phyloP scores from a whole-genome alignment of 1,140 invertebrate species.

The Drosophila auraria region DNA sequence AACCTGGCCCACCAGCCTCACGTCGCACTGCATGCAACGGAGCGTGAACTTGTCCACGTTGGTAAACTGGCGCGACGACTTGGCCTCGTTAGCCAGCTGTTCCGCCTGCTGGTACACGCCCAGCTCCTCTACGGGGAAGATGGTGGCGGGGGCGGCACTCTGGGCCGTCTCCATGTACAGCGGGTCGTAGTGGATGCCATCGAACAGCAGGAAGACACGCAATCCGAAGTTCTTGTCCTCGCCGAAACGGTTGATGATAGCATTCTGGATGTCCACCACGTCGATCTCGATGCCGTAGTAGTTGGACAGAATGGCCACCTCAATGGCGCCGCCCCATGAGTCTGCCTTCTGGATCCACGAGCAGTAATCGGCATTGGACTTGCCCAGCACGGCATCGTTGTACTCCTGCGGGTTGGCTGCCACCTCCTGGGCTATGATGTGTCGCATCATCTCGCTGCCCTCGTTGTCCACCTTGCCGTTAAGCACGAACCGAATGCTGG shows the following conservation, averaged over 20 bases:
- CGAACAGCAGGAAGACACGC: slow-evolving; percentile 96
- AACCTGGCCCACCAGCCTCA: slow-evolving; percentile 90
- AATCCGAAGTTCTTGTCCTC: slow-evolving; percentile 95
- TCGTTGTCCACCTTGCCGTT: slow-evolving; percentile 92
- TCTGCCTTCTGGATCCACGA: slow-evolving; percentile 93
- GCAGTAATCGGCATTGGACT: slow-evolving; percentile 94
- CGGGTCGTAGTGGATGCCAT: slow-evolving; percentile 98
- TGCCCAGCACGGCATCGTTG: slow-evolving; percentile 94
- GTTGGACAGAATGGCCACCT: slow-evolving; percentile 94
- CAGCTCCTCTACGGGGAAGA: slow-evolving; percentile 92
- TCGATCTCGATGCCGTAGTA: slow-evolving; percentile 97
- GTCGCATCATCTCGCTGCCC: slow-evolving; percentile 90
- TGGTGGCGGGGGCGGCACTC: slow-evolving; percentile 90
- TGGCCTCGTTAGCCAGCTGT: slow-evolving; percentile 94
- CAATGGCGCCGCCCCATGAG: slow-evolving; percentile 98
- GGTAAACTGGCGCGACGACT: slow-evolving; percentile 93
- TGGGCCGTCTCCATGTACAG: slow-evolving; percentile 92
- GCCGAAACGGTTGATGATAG: slow-evolving; percentile 96
- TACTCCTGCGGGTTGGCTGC: slow-evolving; percentile 91
- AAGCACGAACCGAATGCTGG: slow-evolving; percentile 91
- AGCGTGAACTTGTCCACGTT: slow-evolving; percentile 95
- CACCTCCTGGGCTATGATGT: slow-evolving; percentile 94
- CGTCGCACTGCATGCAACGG: slow-evolving; percentile 92
- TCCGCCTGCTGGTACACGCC: slow-evolving; percentile 91
- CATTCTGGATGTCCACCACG: slow-evolving; percentile 96